These are phyloP conservation scores for Myzus persicae DNA, from an alignment of 1,140 invertebrate species.

Conservation along the genomic window DNA sequence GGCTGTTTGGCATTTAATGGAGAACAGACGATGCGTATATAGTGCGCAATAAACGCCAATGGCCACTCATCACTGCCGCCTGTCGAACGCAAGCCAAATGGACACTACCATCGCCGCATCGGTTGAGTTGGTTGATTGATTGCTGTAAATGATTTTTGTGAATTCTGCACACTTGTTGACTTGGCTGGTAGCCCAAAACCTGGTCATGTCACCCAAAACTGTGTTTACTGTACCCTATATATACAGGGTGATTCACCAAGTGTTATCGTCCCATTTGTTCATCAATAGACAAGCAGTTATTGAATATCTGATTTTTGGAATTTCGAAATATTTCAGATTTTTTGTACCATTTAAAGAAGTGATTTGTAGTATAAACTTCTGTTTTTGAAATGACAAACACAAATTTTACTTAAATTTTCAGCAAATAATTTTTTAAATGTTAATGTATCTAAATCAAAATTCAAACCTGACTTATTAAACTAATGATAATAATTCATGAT, in stretches of 20 bases:
- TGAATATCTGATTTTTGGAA: not conserved
- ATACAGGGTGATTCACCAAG: not conserved
- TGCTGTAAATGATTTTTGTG: not conserved
- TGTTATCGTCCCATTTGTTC: not conserved
- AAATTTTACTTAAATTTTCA: not conserved
- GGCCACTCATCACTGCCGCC: not conserved
- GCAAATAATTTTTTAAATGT: not conserved
- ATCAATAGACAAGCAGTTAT: not conserved
- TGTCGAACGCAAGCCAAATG: slow-evolving; percentile 31
- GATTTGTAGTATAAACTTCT: not conserved
- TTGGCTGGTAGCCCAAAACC: not conserved
- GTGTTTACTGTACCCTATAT: not conserved
- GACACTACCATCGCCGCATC: not conserved
- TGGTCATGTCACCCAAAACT: not conserved
- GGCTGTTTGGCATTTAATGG: not conserved
- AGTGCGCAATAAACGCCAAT: not conserved
- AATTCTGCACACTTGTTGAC: not conserved
- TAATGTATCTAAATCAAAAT: not conserved
- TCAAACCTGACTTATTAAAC: no score
- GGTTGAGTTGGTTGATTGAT: slow-evolving; percentile 22
- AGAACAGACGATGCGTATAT: not conserved
- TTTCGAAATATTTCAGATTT: not conserved
- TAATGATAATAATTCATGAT: no score
- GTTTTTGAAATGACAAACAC: not conserved
- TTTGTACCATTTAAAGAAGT: not conserved